Evolutionary conservation across 1,140 invertebrate species (phyloP).

Genomic region (Penaeus indicus): DNA sequence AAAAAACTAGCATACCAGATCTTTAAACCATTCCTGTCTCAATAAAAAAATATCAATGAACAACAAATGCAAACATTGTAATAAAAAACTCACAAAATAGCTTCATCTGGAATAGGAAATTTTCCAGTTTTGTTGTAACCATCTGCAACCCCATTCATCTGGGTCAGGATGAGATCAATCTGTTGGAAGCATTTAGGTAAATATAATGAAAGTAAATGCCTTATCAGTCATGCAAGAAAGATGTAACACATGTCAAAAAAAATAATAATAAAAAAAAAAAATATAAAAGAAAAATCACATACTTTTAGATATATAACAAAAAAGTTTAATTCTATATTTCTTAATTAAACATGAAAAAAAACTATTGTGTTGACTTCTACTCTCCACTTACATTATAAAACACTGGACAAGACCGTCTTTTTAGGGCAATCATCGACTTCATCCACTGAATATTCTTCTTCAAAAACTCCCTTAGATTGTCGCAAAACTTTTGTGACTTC

Average conservation of each 20-base stretch:
- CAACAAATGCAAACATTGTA: not conserved
- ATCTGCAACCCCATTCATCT: conserved; percentile 78
- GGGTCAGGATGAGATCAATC: conserved; percentile 79
- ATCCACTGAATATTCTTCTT: conserved; percentile 77
- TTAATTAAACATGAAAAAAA: too few species aligned
- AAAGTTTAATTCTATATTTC: too few species aligned
- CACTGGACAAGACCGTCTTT: conserved; percentile 80
- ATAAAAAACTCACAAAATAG: conserved; percentile 41
- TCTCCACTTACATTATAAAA: conserved; percentile 73
- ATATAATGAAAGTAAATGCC: conserved; percentile 25
- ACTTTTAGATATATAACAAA: too few species aligned
- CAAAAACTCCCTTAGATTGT: conserved; percentile 78
- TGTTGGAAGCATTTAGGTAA: conserved; percentile 68
- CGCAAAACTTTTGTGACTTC: conserved; percentile 77
- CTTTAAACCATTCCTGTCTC: too few species aligned
- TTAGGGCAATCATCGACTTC: conserved; percentile 74
- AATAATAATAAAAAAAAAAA: too few species aligned
- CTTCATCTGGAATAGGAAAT: conserved; percentile 75
- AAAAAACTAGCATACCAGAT: too few species aligned
- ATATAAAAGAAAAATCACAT: too few species aligned
- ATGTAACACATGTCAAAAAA: too few species aligned
- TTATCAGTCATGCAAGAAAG: not conserved
- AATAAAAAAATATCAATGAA: too few species aligned
- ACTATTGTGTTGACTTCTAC: too few species aligned
- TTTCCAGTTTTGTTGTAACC: conserved; percentile 80